A percentile compares a stretch with the other conserved stretches of the same genome.
Evolutionary conservation across 2,113 vertebrate species (phyloP).

Genomic region (Centrocercus urophasianus): DNA sequence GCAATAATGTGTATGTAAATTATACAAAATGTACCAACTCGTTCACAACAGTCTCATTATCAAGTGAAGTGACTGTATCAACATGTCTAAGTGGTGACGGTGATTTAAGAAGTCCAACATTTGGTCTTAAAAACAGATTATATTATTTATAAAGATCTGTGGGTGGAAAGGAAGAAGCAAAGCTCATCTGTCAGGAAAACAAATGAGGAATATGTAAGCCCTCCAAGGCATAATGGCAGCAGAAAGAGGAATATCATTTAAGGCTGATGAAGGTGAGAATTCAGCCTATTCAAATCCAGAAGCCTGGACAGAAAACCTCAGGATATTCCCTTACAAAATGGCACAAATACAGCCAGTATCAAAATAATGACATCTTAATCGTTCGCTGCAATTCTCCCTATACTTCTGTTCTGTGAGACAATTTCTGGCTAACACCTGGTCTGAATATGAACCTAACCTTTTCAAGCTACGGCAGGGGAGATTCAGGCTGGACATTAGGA

Average conservation of each 20-base stretch:
- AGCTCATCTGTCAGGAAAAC: conserved; percentile 55
- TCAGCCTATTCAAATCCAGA: conserved; percentile 22
- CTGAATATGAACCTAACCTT: background rate
- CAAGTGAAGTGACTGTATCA: conserved; percentile 24
- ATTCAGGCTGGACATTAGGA: too few relatives aligned
- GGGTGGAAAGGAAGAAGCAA: conserved; percentile 59
- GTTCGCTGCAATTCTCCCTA: background rate
- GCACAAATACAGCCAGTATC: conserved; percentile 1
- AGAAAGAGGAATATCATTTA: conserved; percentile 29
- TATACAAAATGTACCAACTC: conserved; percentile 39
- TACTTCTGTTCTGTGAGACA: background rate
- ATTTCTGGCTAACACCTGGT: background rate
- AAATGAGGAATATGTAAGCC: conserved; percentile 14
- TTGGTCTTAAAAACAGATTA: conserved; percentile 59
- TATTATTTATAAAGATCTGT: conserved; percentile 64
- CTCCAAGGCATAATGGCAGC: conserved; percentile 41
- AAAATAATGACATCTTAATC: background rate
- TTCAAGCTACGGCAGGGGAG: too few relatives aligned
- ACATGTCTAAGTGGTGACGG: background rate
- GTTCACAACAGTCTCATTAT: conserved; percentile 4
- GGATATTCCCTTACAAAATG: background rate
- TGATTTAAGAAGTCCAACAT: conserved; percentile 32
- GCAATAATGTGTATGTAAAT: conserved; percentile 5
- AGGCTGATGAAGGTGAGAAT: conserved; percentile 32
- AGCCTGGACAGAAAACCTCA: background rate